A percentile compares a stretch with the other conserved stretches of the same genome.
Conservation (phyloP, 2,113 vertebrate species). For the Dryoscopus gambensis region DNA sequence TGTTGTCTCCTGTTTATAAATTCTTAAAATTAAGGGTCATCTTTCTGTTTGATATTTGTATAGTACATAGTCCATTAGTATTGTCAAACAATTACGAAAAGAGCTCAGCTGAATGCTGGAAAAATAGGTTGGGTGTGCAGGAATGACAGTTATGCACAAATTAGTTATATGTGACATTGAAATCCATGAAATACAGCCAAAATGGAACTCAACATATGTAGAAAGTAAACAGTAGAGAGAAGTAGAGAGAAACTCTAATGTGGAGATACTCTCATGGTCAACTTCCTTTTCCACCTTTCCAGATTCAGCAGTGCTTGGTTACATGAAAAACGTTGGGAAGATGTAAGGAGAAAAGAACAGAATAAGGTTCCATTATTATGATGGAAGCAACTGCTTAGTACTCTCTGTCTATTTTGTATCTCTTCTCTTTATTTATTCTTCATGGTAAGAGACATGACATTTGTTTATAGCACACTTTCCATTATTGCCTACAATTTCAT, state of each 20-base stretch:
- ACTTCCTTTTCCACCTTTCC: slow-evolving; percentile 38
- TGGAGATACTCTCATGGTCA: neutral
- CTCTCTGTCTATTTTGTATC: slow-evolving; percentile 32
- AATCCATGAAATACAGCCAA: neutral
- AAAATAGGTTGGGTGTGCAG: neutral
- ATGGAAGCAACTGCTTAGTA: slow-evolving; percentile 21
- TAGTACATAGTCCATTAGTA: neutral
- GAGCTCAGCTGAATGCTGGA: neutral
- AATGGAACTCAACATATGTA: neutral
- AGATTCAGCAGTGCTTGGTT: slow-evolving; percentile 30
- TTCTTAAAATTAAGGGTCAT: neutral
- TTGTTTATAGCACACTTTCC: slow-evolving; percentile 16
- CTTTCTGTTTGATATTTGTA: neutral
- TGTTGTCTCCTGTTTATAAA: neutral
- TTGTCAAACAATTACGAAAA: neutral
- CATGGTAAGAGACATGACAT: slow-evolving; percentile 31
- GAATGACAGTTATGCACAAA: neutral
- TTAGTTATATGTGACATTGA: neutral
- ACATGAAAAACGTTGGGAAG: neutral
- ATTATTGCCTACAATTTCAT: neutral
- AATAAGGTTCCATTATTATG: slow-evolving; percentile 18
- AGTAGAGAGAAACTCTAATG: neutral
- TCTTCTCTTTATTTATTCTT: slow-evolving; percentile 35
- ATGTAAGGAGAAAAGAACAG: slow-evolving; percentile 30
- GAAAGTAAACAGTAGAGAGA: neutral